Evolutionary conservation across 1,140 invertebrate species (phyloP).

Genomic region (Euwallacea similis): DNA sequence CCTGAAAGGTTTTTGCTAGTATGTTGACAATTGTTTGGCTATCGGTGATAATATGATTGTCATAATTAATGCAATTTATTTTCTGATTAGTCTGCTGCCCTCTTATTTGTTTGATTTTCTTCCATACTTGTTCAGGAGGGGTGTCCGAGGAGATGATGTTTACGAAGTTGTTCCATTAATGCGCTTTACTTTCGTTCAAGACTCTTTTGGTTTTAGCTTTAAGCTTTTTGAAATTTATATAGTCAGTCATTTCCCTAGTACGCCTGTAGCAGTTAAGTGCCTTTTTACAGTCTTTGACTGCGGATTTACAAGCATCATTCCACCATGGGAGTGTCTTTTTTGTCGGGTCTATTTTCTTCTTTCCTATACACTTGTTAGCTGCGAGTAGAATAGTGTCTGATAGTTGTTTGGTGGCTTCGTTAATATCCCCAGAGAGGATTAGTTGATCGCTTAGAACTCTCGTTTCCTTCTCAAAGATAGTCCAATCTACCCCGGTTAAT

Average conservation of each 20-base stretch:
- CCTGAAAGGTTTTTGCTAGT: constrained; percentile 10
- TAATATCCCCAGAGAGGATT: constrained; percentile 2
- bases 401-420: constrained; percentile 4
- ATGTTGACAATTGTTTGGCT: constrained; percentile 20
- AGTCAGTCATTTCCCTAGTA: constrained; percentile 9
- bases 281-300: constrained; percentile 22
- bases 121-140: constrained; percentile 13
- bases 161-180: constrained; percentile 11
- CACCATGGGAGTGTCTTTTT: constrained; percentile 24
- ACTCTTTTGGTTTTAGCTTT: constrained; percentile 20
- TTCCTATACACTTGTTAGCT: constrained; percentile 13
- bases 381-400: constrained; percentile 1
- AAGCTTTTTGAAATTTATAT: constrained; percentile 25
- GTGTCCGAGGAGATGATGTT: constrained; percentile 6
- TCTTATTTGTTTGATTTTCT: constrained; percentile 21
- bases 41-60: constrained; percentile 9
- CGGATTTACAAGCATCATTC: constrained; percentile 22
- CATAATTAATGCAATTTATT: constrained; percentile 10
- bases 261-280: constrained; percentile 19
- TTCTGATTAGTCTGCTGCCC: constrained; percentile 5
- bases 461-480: constrained; percentile 6
- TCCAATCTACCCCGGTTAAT: constrained; percentile 18
- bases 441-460: not conserved
- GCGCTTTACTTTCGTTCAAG: constrained; percentile 20
- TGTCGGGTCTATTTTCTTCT: constrained; percentile 7